Evolutionary conservation across 2,797 vertebrate genomes (phyloP), one percentile per base, ranked within the genome.

Genomic region (Danio tinwini): DNA sequence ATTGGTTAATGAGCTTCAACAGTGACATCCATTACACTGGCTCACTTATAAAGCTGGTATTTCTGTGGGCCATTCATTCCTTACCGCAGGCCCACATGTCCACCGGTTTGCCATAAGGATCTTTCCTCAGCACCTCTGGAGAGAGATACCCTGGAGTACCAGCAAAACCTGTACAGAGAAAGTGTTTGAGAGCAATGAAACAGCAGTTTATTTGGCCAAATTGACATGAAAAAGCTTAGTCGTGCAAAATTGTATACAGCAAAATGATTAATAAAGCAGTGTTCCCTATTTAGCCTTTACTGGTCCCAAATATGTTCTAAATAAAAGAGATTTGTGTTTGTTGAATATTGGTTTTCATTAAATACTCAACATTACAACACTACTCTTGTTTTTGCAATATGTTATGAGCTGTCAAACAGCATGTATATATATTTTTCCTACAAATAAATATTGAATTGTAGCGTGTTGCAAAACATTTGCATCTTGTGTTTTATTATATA

Each of bases 31-130:
- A 79, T 79, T 77, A 72, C 11, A 52, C 39, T 19, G 49, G 50
- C 39, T 61, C 19, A 5, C 45, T 29, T 49, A 63, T 17, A 29
- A 72, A 42, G 8, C n/a, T 45, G 10, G 76, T 53, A 40, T 58
- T 58, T 56, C 40, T 64, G 49, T 78, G 59, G 67, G 76, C 81
- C 67, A 62, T 65, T 80, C 50, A 45, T 80, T 84, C 90, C 95
- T 96, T 93, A 99, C 98, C 98, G 0, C 98, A 99, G 76, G 98
- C 98, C 98, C 98, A 99, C 91, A 99, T 95, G 90, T 98, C 97
- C 91, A 99, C 97, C 0, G 98, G 96, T 89, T 99, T 99, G 81
- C 97, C 98, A 8, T 99, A 99, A 0, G 98, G 97, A 68, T 99
- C 98, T 93, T 99, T 99, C 86, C 98, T 93, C 87, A 99, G 92